Evolutionary conservation across 2,113 vertebrate species (phyloP).

Genomic region (Callionymus lyra): DNA sequence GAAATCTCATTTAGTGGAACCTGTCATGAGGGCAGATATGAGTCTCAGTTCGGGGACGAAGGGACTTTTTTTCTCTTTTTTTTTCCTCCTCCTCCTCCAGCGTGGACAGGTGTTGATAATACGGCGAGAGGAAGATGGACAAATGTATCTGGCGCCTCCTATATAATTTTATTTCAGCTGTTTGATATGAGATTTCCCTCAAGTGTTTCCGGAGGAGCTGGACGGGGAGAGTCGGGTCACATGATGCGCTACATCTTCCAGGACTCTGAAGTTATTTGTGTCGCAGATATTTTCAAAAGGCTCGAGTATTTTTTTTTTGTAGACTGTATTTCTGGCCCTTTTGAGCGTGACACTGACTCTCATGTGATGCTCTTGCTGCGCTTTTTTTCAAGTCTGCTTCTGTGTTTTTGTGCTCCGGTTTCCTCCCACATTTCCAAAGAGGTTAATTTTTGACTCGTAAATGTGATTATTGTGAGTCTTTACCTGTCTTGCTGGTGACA

Average conservation of each 20-base stretch:
- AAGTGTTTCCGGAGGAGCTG: constrained; percentile 8
- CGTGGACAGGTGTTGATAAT: constrained; percentile 34
- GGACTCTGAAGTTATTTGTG: constrained; percentile 1
- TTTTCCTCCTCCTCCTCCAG: constrained; percentile 4
- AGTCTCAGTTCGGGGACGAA: constrained; percentile 31
- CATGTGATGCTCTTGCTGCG: too few species aligned
- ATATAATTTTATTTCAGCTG: constrained; percentile 22
- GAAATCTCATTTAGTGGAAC: constrained; percentile 52
- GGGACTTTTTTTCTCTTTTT: constrained; percentile 12
- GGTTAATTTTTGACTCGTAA: too few species aligned
- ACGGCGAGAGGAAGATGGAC: constrained; percentile 19
- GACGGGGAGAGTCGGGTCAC: constrained; percentile 11
- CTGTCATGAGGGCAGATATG: constrained; percentile 52
- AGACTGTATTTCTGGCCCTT: too few species aligned
- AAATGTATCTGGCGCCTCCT: constrained; percentile 16
- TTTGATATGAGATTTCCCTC: constrained; percentile 27
- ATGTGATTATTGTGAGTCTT: too few species aligned
- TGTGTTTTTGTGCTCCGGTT: too few species aligned
- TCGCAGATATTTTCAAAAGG: too few species aligned
- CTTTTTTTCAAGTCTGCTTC: too few species aligned
- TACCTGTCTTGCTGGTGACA: too few species aligned
- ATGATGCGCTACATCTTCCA: too few species aligned
- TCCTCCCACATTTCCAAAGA: too few species aligned
- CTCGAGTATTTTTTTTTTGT: too few species aligned
- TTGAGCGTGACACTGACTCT: too few species aligned